Evolutionary conservation across 1,140 invertebrate species (phyloP).

Genomic region (Pomacea maculata): DNA sequence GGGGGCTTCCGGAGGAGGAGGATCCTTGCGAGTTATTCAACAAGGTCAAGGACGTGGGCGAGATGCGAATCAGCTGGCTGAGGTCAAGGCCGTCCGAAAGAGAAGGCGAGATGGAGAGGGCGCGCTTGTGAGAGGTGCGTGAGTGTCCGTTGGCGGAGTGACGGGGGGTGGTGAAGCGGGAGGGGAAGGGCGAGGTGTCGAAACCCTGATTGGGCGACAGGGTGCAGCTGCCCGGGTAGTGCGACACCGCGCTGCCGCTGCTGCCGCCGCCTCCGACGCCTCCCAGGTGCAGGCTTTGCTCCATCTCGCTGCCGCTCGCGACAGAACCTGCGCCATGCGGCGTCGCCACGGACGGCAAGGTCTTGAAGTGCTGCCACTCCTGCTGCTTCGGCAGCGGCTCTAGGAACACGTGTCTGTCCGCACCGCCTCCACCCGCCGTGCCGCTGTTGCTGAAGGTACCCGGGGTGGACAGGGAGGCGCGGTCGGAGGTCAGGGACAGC

Average conservation of each 20-base stretch:
- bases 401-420: constrained; percentile 50
- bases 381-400: constrained; percentile 52
- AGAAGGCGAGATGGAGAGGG: constrained; percentile 92
- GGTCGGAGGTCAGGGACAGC: constrained; percentile 34
- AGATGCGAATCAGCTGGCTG: constrained; percentile 93
- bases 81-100: constrained; percentile 86
- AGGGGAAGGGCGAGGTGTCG: constrained; percentile 52
- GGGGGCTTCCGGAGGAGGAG: constrained; percentile 47
- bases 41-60: constrained; percentile 91
- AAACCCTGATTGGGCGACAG: constrained; percentile 57
- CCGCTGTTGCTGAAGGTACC: constrained; percentile 30
- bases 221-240: constrained; percentile 40
- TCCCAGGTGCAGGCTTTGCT: constrained; percentile 32
- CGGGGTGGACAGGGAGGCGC: constrained; percentile 27
- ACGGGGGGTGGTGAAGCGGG: constrained; percentile 53
- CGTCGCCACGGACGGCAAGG: constrained; percentile 39
- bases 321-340: constrained; percentile 33
- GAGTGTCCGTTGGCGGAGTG: constrained; percentile 57
- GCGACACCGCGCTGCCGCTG: constrained; percentile 32
- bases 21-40: constrained; percentile 83
- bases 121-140: constrained; percentile 74
- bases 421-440: constrained; percentile 9
- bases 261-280: constrained; percentile 18
- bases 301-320: constrained; percentile 38
- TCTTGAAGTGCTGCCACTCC: constrained; percentile 53